Base-by-base conservation (phyloP, 2,888 invertebrate species). In the Lycocerus yunnanus region DNA sequence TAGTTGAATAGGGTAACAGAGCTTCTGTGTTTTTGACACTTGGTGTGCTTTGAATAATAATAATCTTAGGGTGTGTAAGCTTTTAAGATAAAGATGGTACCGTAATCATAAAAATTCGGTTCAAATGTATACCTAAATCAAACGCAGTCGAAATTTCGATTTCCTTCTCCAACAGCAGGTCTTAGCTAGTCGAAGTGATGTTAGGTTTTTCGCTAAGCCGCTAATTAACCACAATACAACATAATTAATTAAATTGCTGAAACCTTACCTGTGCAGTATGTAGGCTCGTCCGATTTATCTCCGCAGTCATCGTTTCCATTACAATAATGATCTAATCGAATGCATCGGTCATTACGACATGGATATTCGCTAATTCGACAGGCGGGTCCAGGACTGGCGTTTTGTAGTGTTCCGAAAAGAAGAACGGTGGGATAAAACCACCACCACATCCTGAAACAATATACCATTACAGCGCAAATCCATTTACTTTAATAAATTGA, bases 261-360 rank as follows among this genome's bases (percentile, higher is more conserved):
- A n/a, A 43, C 43, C 88, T 88, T 85, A 92, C 92, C 92, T 82
- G 94, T 92, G 86, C 95, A 95, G 85, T 91, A 91, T 77, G 91
- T 88, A 69, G 95, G 95, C 88, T 96, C 96, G 88, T 96, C 96
- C 84, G 94, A 94, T 80, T 91, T 91, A 88, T 96, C 96, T 21
- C 93, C 93, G 87, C 96, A 96, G 87, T 96, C 95, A 88, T 94
- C 91, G 81, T 88, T 88, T 73, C 95, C 95, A 87, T 96, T 95
- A 88, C 96, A 96, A 87, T 93, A 96, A 81, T 93, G 92, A 88
- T 96, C 96, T 78, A 94, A 90, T 18, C 94, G 93, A 85, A 96
- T 92, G 88, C 96, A 96, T 81, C 90, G 90, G 73, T 91, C 92
- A 83, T 91, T 92, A 78, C 91, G 90, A 87, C 94, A 95, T 43